phyloP scores from a whole-genome alignment of 2,888 invertebrate species.

The Axea sp. region DNA sequence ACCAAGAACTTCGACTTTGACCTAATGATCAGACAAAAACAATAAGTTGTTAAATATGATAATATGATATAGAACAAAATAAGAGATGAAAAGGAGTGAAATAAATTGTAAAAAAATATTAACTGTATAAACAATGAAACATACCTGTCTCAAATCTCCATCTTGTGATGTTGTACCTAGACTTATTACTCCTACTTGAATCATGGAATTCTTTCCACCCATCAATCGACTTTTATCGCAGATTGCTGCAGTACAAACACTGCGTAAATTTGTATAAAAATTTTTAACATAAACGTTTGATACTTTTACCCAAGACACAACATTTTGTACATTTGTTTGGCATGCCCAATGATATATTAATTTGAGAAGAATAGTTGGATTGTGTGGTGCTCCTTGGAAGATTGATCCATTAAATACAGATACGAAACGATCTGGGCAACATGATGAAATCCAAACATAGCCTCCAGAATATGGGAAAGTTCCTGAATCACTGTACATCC shows the following conservation, averaged over 20 bases:
- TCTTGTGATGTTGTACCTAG: constrained; percentile 91
- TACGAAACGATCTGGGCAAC: constrained; percentile 91
- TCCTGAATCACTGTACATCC: constrained; percentile 91
- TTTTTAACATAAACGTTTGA: constrained; percentile 85
- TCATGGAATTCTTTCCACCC: constrained; percentile 82
- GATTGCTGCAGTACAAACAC: constrained; percentile 89
- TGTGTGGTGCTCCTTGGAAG: constrained; percentile 91
- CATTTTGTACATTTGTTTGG: constrained; percentile 93
- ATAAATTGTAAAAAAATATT: too few species aligned
- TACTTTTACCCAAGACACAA: constrained; percentile 92
- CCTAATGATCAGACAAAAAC: too few species aligned
- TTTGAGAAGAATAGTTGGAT: constrained; percentile 90
- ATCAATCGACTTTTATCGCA: constrained; percentile 87
- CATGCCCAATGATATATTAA: constrained; percentile 95
- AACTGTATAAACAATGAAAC: constrained; percentile 13
- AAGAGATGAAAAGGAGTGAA: too few species aligned
- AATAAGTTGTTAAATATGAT: too few species aligned
- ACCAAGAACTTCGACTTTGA: too few species aligned
- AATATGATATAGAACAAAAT: too few species aligned
- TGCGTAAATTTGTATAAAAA: constrained; percentile 86
- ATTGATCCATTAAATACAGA: constrained; percentile 93
- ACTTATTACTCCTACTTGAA: constrained; percentile 89
- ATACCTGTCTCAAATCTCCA: constrained; percentile 80
- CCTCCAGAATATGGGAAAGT: constrained; percentile 94
- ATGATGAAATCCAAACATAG: constrained; percentile 94